Evolutionary conservation across 1,140 invertebrate genomes (phyloP), one percentile per base, ranked within the genome.

Genomic region (Frieseomelitta varia): DNA sequence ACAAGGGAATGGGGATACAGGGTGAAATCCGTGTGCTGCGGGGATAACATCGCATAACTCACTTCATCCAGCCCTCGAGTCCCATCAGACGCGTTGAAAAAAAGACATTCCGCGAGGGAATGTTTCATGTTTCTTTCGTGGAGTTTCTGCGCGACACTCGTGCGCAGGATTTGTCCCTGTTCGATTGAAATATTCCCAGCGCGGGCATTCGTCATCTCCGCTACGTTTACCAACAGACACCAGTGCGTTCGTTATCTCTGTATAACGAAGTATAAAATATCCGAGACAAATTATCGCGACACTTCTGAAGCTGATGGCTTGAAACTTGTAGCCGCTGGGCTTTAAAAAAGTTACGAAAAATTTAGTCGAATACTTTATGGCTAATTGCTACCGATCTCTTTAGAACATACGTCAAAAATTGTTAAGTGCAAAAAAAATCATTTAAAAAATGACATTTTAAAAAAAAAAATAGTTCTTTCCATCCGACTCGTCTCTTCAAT

Each of bases 21-120:
- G 72, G 81, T 39, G 30, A 84, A 76, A 82, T 76, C 77, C 75
- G 56, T 72, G 6, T 47, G 39, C 39, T 47, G 34, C 27, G 11
- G n/a, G n/a, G 53, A 27, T 47, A 88, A 84, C 75, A 73, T 80
- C 58, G 56, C 73, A 77, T 88, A 88, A 85, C 77, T 87, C 67
- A 78, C 68, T 55, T 56, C 77, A n/a, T 67, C 12, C 77, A 15
- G 63, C 47, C 2, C 53, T 10, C n/a, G 51, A 83, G 27, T 78
- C 61, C 53, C 75, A 68, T 68, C 82, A 87, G 61, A 63, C 56
- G n/a, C 71, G 51, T 30, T 21, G 74, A 67, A 67, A 76, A 55
- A 79, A 83, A 84, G 76, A 86, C 68, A n/a, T 84, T 84, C 71
- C 61, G 85, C 80, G 75, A 88, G 51, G 80, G 72, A 67, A 74